Conservation (phyloP, 2,113 vertebrate genomes). For the Nerophis lumbriciformis region DNA sequence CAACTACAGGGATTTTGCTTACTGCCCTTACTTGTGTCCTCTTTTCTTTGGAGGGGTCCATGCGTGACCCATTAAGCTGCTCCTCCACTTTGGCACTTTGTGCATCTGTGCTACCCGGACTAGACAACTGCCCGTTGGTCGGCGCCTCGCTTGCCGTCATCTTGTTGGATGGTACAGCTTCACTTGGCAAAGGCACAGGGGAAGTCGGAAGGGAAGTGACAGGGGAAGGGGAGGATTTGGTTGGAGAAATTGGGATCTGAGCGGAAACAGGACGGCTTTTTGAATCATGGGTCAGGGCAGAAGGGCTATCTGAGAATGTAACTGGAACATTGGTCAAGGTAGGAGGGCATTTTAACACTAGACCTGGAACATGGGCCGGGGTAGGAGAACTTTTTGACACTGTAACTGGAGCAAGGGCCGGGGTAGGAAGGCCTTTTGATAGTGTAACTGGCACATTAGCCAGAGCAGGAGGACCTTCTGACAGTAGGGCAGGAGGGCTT, state of each 20-base stretch:
- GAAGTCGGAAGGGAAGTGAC: constrained; percentile 16
- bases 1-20: constrained; percentile 72
- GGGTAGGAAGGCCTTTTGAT: too few species aligned
- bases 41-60: constrained; percentile 76
- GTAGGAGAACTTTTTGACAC: neutral
- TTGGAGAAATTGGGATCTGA: neutral
- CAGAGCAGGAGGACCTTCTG: too few species aligned
- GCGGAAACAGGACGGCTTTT: neutral
- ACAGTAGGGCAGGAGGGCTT: neutral
- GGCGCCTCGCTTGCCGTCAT: constrained; percentile 24
- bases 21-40: constrained; percentile 71
- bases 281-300: neutral
- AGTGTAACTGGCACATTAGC: neutral
- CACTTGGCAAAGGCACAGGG: constrained; percentile 13
- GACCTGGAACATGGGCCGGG: neutral
- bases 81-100: constrained; percentile 20
- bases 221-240: neutral
- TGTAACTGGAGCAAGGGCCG: neutral
- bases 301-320: neutral
- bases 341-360: neutral
- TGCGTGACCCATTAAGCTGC: constrained; percentile 24
- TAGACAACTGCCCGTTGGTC: constrained; percentile 23
- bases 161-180: constrained; percentile 61
- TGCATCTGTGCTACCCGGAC: constrained; percentile 16
- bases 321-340: neutral